Base-by-base conservation (phyloP, 2,888 invertebrate species). In the Acanthosepion lycidas region DNA sequence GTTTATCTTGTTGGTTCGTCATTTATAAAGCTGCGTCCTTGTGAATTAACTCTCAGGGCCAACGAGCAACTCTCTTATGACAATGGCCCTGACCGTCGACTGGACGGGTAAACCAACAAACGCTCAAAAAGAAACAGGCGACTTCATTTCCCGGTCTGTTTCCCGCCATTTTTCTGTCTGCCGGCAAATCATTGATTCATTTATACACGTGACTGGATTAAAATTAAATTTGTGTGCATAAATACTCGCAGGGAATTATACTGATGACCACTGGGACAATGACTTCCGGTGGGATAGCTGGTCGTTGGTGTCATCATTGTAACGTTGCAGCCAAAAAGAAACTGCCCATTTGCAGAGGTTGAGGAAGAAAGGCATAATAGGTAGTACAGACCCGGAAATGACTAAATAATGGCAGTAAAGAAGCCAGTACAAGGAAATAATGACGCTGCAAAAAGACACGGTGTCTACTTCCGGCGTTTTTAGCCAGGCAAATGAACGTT, bases 211-310 rank as follows among this genome's bases (percentile, higher is more conserved):
- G n/a, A 78, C 78, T 78, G 78, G 78, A 78, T 78, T n/a, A 78
- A n/a, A 78, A n/a, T n/a, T 78, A 78, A 78, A 78, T 78, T 78
- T n/a, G n/a, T 78, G 78, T 78, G 78, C n/a, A 78, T 33, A 78
- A 78, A 78, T 78, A 78, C 78, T n/a, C n/a, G n/a, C 78, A 78
- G 15, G 78, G 18, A 78, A 78, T n/a, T 78, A n/a, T 9, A 33
- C 12, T 18, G 78, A 78, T 78, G 78, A 78, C 78, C 78, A n/a
- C n/a, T 78, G 15, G 78, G n/a, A 78, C 78, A 78, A 78, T n/a
- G 15, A n/a, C n/a, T 78, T 78, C n/a, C n/a, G n/a, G 78, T n/a
- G n/a, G n/a, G n/a, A 78, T 23, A 78, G 78, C 33, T 78, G 78
- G 28, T 78, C 78, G 28, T 12, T 78, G 78, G 78, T 78, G 78